Base-by-base conservation (phyloP, 2,797 vertebrate species). In the Miichthys miiuy region DNA sequence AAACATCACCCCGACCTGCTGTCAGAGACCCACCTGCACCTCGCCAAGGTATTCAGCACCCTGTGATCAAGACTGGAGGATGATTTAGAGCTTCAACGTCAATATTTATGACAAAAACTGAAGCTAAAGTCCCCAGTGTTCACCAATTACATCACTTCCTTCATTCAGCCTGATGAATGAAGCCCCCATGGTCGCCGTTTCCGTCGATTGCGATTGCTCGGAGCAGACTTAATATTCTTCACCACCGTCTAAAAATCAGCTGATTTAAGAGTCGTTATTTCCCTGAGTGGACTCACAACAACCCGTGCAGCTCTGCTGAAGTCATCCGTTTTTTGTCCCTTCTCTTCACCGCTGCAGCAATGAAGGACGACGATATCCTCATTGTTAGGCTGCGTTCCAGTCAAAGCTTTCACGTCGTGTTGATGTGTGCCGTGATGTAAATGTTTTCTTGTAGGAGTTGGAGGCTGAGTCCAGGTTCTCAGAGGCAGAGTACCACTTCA, bases 21-120 rank as follows among this genome's bases (percentile, higher is more conserved):
- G 67, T 89, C 88, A 0, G 96, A 98, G 82, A 99, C 97, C 0
- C 98, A 98, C 84, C 88, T 97, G 47, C 97, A 97, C 85, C 94
- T 99, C 92, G 98, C 97, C 90, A 98, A 98, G 95, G 98, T 97
- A 69, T n/a, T n/a, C n/a, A n/a, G n/a, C n/a, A n/a, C n/a, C n/a
- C n/a, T n/a, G n/a, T n/a, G n/a, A n/a, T n/a, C n/a, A n/a, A n/a
- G 2, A 27, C 64, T 11, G n/a, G 17, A 23, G 11, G 5, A 10
- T 25, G n/a, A 42, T 8, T 34, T 2, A 38, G 34, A 38, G 34
- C 34, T 34, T 34, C 8, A 34, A 2, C 34, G n/a, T n/a, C n/a
- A n/a, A n/a, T n/a, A 34, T 34, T 9, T 34, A 34, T 34, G 34
- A 34, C 34, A 34, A 0, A 34, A 52, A 7, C 2, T 34, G 56